Percentiles rank a stretch among this genome's conserved stretches.
Evolutionary conservation across 2,113 vertebrate species (phyloP).

Genomic region (Pollachius pollachius): DNA sequence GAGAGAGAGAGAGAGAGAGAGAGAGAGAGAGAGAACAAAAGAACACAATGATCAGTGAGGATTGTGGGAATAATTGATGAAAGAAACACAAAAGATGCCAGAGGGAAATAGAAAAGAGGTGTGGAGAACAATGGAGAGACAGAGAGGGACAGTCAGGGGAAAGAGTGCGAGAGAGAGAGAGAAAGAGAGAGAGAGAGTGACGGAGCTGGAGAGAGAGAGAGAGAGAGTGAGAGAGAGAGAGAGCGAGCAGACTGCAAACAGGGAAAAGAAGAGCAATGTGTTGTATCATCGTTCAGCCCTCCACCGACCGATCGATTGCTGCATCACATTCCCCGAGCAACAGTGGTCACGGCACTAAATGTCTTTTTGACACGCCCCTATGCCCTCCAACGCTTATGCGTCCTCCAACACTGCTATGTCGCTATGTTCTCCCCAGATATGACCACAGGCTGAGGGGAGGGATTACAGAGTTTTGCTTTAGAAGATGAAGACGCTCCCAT

Average conservation of each 20-base stretch:
- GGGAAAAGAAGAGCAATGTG: neutral
- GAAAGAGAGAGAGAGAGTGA: conserved; percentile 6
- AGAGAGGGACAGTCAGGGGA: neutral
- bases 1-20: neutral
- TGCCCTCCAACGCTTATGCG: conserved; percentile 29
- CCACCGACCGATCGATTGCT: conserved; percentile 10
- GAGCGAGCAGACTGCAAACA: neutral
- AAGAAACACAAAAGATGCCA: conserved; percentile 18
- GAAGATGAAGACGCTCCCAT: conserved; percentile 55
- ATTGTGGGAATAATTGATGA: conserved; percentile 16
- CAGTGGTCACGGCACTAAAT: conserved; percentile 3
- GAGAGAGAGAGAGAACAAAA: neutral
- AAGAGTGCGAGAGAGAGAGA: conserved; percentile 9
- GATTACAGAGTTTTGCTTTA: conserved; percentile 11
- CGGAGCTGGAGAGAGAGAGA: neutral
- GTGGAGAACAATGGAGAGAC: neutral
- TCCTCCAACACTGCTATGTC: conserved; percentile 32
- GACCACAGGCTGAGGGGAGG: conserved; percentile 22
- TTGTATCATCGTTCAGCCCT: too few relatives aligned
- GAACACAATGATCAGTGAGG: conserved; percentile 14
- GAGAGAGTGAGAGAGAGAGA: neutral
- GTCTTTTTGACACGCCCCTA: too few relatives aligned
- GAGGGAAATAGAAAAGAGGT: conserved; percentile 6
- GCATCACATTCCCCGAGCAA: conserved; percentile 20
- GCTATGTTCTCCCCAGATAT: conserved; percentile 38